phyloP scores from a whole-genome alignment of 92 coral and sea anemone species.

The Bergia puertoricense region DNA sequence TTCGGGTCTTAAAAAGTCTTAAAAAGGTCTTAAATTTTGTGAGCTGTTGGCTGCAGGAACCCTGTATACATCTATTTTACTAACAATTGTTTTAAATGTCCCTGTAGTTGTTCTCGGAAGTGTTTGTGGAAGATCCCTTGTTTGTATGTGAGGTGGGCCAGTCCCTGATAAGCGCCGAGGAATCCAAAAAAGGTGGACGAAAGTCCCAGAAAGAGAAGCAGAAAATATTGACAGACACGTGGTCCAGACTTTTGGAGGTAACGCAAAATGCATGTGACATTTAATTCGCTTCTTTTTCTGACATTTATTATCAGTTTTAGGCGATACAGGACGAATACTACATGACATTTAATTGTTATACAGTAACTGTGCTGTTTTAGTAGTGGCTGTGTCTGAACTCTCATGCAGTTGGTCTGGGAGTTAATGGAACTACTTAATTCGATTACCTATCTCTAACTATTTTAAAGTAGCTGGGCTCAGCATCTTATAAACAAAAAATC shows the following conservation, averaged over 20 bases:
- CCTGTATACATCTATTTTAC: neutral
- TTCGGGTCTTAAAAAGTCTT: no score
- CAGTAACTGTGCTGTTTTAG: no score
- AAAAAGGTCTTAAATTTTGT: no score
- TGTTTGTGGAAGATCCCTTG: slow-evolving; percentile 93
- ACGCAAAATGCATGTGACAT: neutral
- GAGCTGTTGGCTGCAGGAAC: no score
- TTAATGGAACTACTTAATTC: no score
- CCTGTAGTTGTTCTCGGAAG: slow-evolving; percentile 86
- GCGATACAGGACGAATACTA: neutral
- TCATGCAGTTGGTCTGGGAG: no score
- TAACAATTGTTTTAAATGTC: neutral
- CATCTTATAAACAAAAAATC: no score
- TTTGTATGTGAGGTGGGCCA: slow-evolving; percentile 98
- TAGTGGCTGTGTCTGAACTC: no score
- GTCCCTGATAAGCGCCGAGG: slow-evolving; percentile 84
- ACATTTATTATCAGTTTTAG: neutral
- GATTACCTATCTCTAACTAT: no score
- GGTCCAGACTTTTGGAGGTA: slow-evolving; percentile 94
- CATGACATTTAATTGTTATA: neutral
- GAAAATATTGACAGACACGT: slow-evolving; percentile 71
- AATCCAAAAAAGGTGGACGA: slow-evolving; percentile 87
- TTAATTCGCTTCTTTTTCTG: neutral
- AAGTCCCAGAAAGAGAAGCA: slow-evolving; percentile 94
- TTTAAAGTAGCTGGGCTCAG: no score